Evolutionary conservation across 2,888 invertebrate species (phyloP).

Genomic region (Caradrina kadenii): DNA sequence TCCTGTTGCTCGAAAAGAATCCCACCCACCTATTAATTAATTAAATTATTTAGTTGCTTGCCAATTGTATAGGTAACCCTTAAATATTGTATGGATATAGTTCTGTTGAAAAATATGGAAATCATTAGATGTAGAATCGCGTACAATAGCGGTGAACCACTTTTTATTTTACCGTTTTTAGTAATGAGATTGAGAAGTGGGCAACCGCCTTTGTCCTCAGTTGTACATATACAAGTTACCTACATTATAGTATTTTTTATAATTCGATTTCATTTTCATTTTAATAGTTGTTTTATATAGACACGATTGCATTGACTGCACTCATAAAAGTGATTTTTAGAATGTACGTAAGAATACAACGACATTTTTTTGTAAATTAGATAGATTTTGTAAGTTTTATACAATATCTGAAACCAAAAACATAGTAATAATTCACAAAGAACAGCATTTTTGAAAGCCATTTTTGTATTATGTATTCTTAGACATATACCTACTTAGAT

Average conservation of each 20-base stretch:
- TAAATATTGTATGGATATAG: conserved; percentile 4
- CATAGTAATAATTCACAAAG: conserved; percentile 31
- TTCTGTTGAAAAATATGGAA: background rate
- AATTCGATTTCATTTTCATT: conserved; percentile 23
- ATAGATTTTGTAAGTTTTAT: conserved; percentile 48
- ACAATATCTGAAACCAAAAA: conserved; percentile 56
- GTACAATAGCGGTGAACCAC: no score
- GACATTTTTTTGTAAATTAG: conserved; percentile 24
- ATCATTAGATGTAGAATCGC: conserved; percentile 9
- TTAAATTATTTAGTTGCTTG: conserved; percentile 54
- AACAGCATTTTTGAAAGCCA: conserved; percentile 36
- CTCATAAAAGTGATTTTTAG: conserved; percentile 14
- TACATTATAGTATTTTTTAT: background rate
- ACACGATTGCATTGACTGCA: background rate
- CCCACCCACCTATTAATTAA: conserved; percentile 73
- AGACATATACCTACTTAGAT: conserved; percentile 2
- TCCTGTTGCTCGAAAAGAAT: conserved; percentile 47
- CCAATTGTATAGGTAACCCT: conserved; percentile 48
- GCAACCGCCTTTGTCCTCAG: no score
- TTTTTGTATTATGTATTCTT: conserved; percentile 32
- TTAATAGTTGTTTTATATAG: conserved; percentile 1
- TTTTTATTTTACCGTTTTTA: no score
- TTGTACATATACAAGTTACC: background rate
- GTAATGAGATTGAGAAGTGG: no score
- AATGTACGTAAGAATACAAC: conserved; percentile 44